These are phyloP conservation scores for Sphaerodactylus townsendi DNA, from an alignment of 2,113 vertebrate genomes.

Conservation along the genomic window DNA sequence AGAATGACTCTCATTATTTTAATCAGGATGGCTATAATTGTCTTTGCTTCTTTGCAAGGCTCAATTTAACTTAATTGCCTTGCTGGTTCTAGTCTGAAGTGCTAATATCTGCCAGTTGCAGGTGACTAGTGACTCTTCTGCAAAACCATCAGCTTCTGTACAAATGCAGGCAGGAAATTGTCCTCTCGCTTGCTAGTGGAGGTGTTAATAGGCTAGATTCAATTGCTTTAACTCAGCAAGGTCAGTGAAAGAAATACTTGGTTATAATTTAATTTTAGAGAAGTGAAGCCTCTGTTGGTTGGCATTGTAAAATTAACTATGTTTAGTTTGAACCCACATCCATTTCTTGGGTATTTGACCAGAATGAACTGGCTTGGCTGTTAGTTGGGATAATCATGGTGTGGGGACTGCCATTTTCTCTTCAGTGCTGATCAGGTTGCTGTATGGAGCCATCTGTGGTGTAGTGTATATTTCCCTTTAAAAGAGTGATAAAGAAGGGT, in stretches of 20 bases:
- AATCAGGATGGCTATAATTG: constrained; percentile 58
- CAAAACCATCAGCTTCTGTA: background rate
- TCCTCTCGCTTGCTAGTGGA: constrained; percentile 35
- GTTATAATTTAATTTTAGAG: background rate
- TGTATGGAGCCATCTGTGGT: too few relatives aligned
- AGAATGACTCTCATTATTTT: constrained; percentile 26
- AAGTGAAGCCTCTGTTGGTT: background rate
- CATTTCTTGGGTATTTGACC: background rate
- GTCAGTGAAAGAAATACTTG: background rate
- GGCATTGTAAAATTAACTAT: background rate
- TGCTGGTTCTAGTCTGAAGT: background rate
- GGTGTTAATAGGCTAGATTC: constrained; percentile 56
- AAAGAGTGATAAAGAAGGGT: too few relatives aligned
- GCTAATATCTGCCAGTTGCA: constrained; percentile 5
- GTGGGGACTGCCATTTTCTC: background rate
- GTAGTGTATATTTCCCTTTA: too few relatives aligned
- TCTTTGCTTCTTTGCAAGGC: constrained; percentile 1
- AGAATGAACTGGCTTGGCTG: background rate
- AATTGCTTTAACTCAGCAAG: background rate
- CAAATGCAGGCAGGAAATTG: constrained; percentile 51
- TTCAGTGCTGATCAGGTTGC: background rate
- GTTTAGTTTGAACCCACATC: background rate
- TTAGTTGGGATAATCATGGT: background rate
- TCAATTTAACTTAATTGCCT: constrained; percentile 57
- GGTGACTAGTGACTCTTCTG: constrained; percentile 7